A percentile compares a stretch with the other conserved stretches of the same genome.
Conservation (phyloP, 2,888 invertebrate species). For the Watsonalla binaria region DNA sequence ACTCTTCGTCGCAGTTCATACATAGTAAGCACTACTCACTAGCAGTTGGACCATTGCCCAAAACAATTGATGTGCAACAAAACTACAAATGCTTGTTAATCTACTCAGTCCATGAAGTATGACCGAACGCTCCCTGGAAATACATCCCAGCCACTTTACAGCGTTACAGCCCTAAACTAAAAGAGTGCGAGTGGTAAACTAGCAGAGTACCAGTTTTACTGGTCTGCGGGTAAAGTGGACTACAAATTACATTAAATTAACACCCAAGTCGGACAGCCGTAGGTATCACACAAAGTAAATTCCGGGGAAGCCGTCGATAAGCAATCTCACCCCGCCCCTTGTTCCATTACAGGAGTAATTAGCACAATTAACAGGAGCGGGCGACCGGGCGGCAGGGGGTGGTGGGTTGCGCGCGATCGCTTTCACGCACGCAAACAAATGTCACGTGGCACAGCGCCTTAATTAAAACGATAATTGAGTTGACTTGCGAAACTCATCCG, state of each 20-base stretch:
- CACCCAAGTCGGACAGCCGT: slow-evolving; percentile 35
- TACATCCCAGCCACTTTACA: not conserved
- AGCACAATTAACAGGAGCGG: slow-evolving; percentile 76
- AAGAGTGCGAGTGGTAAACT: slow-evolving; percentile 11
- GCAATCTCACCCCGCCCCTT: slow-evolving; percentile 72
- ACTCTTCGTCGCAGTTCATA: slow-evolving; percentile 35
- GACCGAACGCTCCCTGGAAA: slow-evolving; percentile 17
- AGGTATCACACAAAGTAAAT: slow-evolving; percentile 61
- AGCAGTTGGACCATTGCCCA: slow-evolving; percentile 61
- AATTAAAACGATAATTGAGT: slow-evolving; percentile 80
- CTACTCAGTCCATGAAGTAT: too few relatives aligned
- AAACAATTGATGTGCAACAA: slow-evolving; percentile 45
- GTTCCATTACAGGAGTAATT: slow-evolving; percentile 79
- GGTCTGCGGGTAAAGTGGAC: slow-evolving; percentile 21
- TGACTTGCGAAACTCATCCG: slow-evolving; percentile 78
- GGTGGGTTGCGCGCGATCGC: slow-evolving; percentile 53
- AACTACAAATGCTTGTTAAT: slow-evolving; percentile 8
- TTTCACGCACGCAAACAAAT: slow-evolving; percentile 78
- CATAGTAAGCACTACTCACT: slow-evolving; percentile 32
- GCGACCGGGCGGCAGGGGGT: slow-evolving; percentile 25
- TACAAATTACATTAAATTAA: slow-evolving; percentile 47
- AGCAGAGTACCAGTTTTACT: slow-evolving; percentile 1
- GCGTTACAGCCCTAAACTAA: slow-evolving; percentile 6
- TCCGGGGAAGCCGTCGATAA: slow-evolving; percentile 70
- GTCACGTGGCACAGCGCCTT: slow-evolving; percentile 76